These are phyloP conservation scores for Rhea pennata DNA, from an alignment of 2,113 vertebrate genomes.

Conservation along the genomic window DNA sequence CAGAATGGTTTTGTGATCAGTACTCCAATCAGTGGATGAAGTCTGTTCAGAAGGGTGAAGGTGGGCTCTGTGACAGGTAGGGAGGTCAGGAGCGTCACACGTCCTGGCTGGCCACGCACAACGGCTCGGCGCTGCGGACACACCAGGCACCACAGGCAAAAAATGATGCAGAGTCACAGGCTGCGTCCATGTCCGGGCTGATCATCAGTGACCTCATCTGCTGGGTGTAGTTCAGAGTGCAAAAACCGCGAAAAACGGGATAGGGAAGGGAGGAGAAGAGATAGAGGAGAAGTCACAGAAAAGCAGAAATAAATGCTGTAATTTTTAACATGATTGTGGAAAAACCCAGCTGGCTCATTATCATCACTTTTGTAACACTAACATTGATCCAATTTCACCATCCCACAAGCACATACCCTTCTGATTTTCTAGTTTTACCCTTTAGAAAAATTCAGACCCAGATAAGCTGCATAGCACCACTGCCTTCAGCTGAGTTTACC, in stretches of 20 bases:
- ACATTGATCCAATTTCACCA: slow-evolving; percentile 58
- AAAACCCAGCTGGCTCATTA: slow-evolving; percentile 67
- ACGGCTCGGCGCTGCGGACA: neutral
- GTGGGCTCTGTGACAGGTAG: neutral
- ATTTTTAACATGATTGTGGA: slow-evolving; percentile 58
- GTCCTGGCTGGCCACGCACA: neutral
- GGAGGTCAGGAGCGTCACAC: neutral
- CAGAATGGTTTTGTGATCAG: neutral
- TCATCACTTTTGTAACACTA: slow-evolving; percentile 65
- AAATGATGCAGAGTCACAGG: neutral
- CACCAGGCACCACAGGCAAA: neutral
- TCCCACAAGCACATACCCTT: slow-evolving; percentile 19
- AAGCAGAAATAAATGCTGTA: slow-evolving; percentile 47
- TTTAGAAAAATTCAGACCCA: neutral
- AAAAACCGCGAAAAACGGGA: neutral
- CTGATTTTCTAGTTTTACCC: neutral
- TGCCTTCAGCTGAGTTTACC: neutral
- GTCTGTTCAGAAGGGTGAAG: neutral
- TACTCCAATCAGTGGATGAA: neutral
- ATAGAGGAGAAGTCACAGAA: slow-evolving; percentile 56
- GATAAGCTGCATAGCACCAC: neutral
- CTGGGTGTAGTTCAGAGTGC: slow-evolving; percentile 28
- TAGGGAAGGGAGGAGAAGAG: slow-evolving; percentile 47
- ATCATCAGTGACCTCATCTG: slow-evolving; percentile 38
- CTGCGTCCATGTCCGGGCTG: neutral